Conservation (phyloP, 2,797 vertebrate species). For the Cynodonichthys magdalenae region DNA sequence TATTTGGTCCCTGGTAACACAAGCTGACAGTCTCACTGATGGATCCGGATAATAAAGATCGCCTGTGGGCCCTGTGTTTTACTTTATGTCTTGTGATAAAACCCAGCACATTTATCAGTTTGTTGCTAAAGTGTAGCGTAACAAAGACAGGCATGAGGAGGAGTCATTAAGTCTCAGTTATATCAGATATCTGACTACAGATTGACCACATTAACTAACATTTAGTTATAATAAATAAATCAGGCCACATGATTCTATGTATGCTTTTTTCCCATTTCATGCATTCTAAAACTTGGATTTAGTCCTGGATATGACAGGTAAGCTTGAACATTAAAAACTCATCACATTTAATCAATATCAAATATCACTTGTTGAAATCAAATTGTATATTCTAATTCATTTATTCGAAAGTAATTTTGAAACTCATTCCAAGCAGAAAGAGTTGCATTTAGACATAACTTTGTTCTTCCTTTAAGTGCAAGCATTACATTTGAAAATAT, state of each 20-base stretch:
- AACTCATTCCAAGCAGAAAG: not conserved
- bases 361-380: too few relatives aligned
- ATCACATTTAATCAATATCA: not conserved
- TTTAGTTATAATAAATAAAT: conserved; percentile 3
- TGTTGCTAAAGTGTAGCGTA: not conserved
- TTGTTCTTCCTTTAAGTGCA: too few relatives aligned
- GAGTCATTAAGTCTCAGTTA: conserved; percentile 12
- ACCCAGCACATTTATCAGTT: conserved; percentile 11
- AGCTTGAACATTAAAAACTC: too few relatives aligned
- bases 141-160: conserved; percentile 1
- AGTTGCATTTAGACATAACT: too few relatives aligned
- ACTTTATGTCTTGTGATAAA: conserved; percentile 24
- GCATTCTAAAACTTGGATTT: not conserved
- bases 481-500: too few relatives aligned
- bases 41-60: conserved; percentile 4
- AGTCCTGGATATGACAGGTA: not conserved
- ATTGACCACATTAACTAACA: conserved; percentile 4
- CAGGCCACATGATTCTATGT: not conserved
- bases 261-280: not conserved
- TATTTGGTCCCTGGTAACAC: conserved; percentile 15
- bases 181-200: conserved; percentile 7
- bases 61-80: not conserved
- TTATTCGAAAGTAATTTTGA: not conserved
- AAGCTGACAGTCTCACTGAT: not conserved
- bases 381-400: too few relatives aligned